A percentile compares a stretch with the other conserved stretches of the same genome.
Evolutionary conservation across 1,140 invertebrate species (phyloP).

Genomic region (Sweltsa coloradensis): DNA sequence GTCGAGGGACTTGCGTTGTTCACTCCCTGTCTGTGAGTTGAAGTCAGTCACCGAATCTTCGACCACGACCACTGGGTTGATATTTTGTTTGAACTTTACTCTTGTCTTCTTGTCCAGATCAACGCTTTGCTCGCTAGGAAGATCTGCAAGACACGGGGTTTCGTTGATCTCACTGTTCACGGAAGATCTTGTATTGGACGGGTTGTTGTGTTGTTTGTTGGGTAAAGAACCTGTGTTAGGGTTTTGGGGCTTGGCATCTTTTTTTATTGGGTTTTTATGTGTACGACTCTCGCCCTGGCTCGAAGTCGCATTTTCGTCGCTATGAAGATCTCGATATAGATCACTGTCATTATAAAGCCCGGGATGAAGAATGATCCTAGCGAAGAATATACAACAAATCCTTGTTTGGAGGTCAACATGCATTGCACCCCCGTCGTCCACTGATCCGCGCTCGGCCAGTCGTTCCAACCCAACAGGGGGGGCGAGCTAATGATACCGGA

Average conservation of each 20-base stretch:
- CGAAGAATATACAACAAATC: constrained; percentile 90
- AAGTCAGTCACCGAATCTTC: constrained; percentile 51
- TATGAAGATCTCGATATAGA: constrained; percentile 89
- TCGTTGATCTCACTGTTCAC: constrained; percentile 64
- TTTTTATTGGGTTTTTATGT: constrained; percentile 50
- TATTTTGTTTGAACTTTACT: constrained; percentile 32
- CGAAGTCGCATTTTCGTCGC: constrained; percentile 70
- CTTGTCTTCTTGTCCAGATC: constrained; percentile 20
- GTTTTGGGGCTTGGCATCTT: constrained; percentile 31
- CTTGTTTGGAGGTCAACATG: constrained; percentile 66
- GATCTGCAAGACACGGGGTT: constrained; percentile 31
- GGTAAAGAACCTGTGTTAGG: constrained; percentile 29
- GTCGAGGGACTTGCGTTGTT: constrained; percentile 19
- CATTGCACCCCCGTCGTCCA: constrained; percentile 61
- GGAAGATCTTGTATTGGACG: constrained; percentile 53
- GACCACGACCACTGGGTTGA: constrained; percentile 38
- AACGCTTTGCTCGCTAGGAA: constrained; percentile 30
- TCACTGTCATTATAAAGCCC: constrained; percentile 85
- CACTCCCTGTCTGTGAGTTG: constrained; percentile 19
- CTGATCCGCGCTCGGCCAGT: constrained; percentile 77
- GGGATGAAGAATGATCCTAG: constrained; percentile 95
- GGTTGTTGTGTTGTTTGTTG: constrained; percentile 28
- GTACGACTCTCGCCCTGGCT: constrained; percentile 62
- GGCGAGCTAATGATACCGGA: constrained; percentile 90
- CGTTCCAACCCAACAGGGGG: constrained; percentile 93